Percentiles rank a stretch among this genome's conserved stretches.
These are phyloP conservation scores for Zoanthus sansibaricus DNA, from an alignment of 92 coral and sea anemone genomes.

Conservation along the genomic window DNA sequence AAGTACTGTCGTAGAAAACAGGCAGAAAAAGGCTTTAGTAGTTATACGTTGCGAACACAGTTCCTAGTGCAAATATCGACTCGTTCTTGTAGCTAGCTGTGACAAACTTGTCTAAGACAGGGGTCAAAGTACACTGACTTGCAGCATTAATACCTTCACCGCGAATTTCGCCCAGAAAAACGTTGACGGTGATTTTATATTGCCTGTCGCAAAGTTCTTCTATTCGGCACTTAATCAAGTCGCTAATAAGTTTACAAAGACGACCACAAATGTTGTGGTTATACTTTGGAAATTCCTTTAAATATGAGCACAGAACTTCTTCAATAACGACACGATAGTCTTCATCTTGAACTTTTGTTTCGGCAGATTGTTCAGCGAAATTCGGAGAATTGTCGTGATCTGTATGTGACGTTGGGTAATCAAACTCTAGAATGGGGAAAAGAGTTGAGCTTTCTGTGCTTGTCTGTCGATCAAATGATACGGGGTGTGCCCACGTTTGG, in stretches of 20 bases:
- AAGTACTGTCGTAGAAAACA: background rate
- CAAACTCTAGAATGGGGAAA: constrained; percentile 32
- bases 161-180: constrained; percentile 73
- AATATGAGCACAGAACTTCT: constrained; percentile 70
- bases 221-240: constrained; percentile 74
- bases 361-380: constrained; percentile 22
- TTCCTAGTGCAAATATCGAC: constrained; percentile 72
- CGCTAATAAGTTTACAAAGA: constrained; percentile 68
- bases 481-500: constrained; percentile 30
- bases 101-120: constrained; percentile 74
- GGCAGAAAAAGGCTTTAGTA: background rate
- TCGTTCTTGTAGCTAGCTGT: constrained; percentile 78
- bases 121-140: constrained; percentile 78
- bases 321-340: constrained; percentile 62
- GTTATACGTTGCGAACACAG: constrained; percentile 72
- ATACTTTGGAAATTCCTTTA: constrained; percentile 69
- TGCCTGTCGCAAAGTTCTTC: constrained; percentile 58
- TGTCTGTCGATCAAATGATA: background rate
- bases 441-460: constrained; percentile 16
- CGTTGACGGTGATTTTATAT: constrained; percentile 75
- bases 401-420: background rate
- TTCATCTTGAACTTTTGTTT: constrained; percentile 61
- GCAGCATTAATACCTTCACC: constrained; percentile 77
- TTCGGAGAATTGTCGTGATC: background rate
- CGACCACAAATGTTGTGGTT: constrained; percentile 68